Conservation (phyloP, 2,797 vertebrate species). For the Anguilla anguilla region DNA sequence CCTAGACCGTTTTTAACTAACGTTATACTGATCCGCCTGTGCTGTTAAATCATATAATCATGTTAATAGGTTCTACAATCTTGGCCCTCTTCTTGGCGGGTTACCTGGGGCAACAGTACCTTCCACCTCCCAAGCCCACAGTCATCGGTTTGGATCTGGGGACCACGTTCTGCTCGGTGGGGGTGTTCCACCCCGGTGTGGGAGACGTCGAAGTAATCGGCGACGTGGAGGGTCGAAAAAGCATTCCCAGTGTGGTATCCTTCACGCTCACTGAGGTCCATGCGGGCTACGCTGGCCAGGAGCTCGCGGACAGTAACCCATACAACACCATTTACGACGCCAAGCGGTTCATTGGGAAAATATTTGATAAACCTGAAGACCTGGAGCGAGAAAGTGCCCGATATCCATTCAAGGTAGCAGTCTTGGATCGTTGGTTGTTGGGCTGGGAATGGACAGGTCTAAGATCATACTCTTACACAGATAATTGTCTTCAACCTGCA, state of each 20-base stretch:
- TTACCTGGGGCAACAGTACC: constrained; percentile 93
- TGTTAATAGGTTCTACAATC: constrained; percentile 84
- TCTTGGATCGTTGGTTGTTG: not conserved
- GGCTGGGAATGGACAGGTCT: not conserved
- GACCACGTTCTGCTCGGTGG: constrained; percentile 95
- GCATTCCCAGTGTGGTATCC: constrained; percentile 90
- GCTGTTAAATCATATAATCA: not conserved
- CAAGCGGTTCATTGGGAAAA: constrained; percentile 95
- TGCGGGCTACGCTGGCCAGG: constrained; percentile 85
- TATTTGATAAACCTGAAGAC: constrained; percentile 75
- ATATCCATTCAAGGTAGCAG: constrained; percentile 90
- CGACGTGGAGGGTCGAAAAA: constrained; percentile 82
- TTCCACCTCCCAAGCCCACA: constrained; percentile 88
- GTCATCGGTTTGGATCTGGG: constrained; percentile 94
- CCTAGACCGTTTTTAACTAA: not conserved
- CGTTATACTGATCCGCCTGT: not conserved
- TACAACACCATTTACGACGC: constrained; percentile 94
- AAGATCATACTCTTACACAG: not conserved
- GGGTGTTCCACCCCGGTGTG: constrained; percentile 88
- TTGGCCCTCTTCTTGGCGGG: constrained; percentile 91
- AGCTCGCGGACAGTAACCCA: constrained; percentile 83
- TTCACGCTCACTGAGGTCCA: constrained; percentile 78
- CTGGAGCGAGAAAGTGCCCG: constrained; percentile 82
- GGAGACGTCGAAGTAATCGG: constrained; percentile 88
- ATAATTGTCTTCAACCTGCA: not conserved